Evolutionary conservation across 2,888 invertebrate species (phyloP).

Genomic region (Hermodice carunculata): DNA sequence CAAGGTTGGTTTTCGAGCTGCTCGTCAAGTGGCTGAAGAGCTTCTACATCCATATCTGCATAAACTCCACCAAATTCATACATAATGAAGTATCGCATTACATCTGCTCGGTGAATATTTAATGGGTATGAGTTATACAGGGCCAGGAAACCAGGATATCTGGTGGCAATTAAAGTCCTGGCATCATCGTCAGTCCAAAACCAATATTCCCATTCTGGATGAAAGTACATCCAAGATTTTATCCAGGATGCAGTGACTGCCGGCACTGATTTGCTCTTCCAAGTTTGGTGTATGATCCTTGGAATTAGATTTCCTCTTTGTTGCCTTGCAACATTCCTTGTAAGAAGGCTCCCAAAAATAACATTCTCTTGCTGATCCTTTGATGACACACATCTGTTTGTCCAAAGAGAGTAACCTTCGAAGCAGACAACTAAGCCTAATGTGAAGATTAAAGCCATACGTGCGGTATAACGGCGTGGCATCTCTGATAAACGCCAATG

Average conservation of each 20-base stretch:
- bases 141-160: constrained; percentile 39
- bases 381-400: too few species aligned
- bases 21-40: constrained; percentile 32
- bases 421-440: too few species aligned
- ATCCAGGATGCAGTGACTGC: constrained; percentile 33
- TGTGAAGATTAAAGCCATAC: too few species aligned
- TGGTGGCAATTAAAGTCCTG: constrained; percentile 50
- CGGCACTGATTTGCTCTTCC: constrained; percentile 38
- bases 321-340: too few species aligned
- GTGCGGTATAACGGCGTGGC: too few species aligned
- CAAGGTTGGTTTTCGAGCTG: constrained; percentile 32
- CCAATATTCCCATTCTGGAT: constrained; percentile 66
- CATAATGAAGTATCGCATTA: constrained; percentile 40
- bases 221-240: constrained; percentile 53
- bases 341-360: too few species aligned
- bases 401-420: too few species aligned
- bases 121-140: constrained; percentile 31
- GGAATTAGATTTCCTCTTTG: too few species aligned
- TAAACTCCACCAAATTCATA: constrained; percentile 43
- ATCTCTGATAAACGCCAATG: too few species aligned
- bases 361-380: too few species aligned
- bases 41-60: constrained; percentile 39
- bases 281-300: constrained; percentile 41
- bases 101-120: constrained; percentile 35
- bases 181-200: constrained; percentile 66